Conservation (phyloP, 2,888 invertebrate species). For the Mystacides longicornis region DNA sequence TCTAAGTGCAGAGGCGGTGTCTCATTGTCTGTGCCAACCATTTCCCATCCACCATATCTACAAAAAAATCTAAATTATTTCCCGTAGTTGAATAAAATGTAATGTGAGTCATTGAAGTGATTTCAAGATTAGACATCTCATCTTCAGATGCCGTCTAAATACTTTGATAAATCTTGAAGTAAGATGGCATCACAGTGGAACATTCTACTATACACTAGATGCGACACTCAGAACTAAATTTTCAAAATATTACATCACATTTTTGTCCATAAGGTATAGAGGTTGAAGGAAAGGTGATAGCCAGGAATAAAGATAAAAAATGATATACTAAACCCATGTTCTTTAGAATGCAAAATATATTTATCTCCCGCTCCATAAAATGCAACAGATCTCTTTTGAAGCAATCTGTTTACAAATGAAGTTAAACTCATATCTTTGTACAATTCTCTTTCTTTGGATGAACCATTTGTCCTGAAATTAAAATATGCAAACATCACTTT, state of each 20-base stretch:
- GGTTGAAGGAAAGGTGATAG: too few relatives aligned
- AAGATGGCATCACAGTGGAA: too few relatives aligned
- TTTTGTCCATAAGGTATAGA: too few relatives aligned
- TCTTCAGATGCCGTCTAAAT: not conserved
- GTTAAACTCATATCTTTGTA: constrained; percentile 52
- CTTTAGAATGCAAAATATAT: constrained; percentile 46
- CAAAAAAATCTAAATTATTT: not conserved
- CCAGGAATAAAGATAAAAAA: too few relatives aligned
- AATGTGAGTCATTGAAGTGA: too few relatives aligned
- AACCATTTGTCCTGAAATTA: constrained; percentile 42
- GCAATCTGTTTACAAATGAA: constrained; percentile 49
- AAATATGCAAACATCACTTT: constrained; percentile 1
- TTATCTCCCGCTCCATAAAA: constrained; percentile 44
- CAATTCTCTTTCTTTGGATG: constrained; percentile 44
- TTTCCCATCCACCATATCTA: constrained; percentile 47
- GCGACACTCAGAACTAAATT: too few relatives aligned
- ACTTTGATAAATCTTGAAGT: not conserved
- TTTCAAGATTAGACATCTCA: not conserved
- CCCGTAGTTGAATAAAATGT: not conserved
- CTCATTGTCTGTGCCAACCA: constrained; percentile 50
- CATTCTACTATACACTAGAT: too few relatives aligned
- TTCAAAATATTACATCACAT: too few relatives aligned
- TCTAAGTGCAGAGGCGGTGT: constrained; percentile 45
- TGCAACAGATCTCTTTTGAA: constrained; percentile 48
- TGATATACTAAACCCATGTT: constrained; percentile 35